A percentile compares a stretch with the other conserved stretches of the same genome.
phyloP scores from a whole-genome alignment of 53 echinoderm and acorn worm species.

The Holothuria scabra region DNA sequence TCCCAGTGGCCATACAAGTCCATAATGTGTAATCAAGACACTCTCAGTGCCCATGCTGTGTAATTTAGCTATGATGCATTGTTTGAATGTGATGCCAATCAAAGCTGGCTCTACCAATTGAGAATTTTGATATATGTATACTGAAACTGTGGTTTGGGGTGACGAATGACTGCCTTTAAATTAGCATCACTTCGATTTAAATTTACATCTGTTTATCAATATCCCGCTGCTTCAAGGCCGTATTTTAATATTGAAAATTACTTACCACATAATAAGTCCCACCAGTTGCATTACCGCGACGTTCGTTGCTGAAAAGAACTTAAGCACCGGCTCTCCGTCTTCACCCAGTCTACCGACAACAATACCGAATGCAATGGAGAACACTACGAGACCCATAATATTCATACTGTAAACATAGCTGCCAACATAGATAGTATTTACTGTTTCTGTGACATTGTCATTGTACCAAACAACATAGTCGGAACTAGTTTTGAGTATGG shows the following conservation, averaged over 20 bases:
- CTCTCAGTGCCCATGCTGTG: too few species aligned
- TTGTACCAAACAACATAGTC: constrained; percentile 61
- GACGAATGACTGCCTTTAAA: too few species aligned
- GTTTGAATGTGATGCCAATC: too few species aligned
- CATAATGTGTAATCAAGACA: too few species aligned
- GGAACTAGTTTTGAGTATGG: constrained; percentile 58
- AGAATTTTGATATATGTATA: too few species aligned
- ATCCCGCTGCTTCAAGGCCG: too few species aligned
- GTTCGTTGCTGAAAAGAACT: constrained; percentile 76
- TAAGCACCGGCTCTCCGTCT: constrained; percentile 66
- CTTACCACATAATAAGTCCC: constrained; percentile 95
- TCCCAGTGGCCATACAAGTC: too few species aligned
- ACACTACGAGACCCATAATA: constrained; percentile 92
- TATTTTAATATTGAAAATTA: neutral
- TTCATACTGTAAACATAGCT: constrained; percentile 85
- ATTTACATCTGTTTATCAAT: too few species aligned
- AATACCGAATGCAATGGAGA: constrained; percentile 86
- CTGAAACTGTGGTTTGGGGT: too few species aligned
- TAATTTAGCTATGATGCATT: too few species aligned
- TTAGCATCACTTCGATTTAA: too few species aligned
- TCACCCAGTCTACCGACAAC: constrained; percentile 80
- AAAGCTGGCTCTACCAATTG: too few species aligned
- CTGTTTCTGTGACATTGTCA: constrained; percentile 45
- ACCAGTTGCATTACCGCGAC: constrained; percentile 89
- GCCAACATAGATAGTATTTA: constrained; percentile 57